Evolutionary conservation across 1,140 invertebrate species (phyloP).

Genomic region (Drosophila elegans): DNA sequence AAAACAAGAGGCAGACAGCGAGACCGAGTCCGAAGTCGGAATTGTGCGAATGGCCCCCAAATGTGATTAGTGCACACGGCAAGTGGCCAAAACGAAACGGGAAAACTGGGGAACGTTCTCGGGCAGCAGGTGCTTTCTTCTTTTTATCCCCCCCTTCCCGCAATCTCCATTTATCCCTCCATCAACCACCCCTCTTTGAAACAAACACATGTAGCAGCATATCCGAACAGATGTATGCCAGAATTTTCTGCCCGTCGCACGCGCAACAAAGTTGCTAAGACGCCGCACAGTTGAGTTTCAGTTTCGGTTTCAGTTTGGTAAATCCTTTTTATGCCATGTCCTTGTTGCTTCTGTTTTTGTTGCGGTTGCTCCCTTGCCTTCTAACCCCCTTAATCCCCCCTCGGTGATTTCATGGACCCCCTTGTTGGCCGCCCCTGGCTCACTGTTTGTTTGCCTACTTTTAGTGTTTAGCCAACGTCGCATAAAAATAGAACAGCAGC

Average conservation of each 20-base stretch:
- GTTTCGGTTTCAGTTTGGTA: slow-evolving; percentile 43
- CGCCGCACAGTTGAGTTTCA: slow-evolving; percentile 47
- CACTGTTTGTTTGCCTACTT: slow-evolving; percentile 69
- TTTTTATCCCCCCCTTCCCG: not conserved
- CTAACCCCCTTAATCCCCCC: not conserved
- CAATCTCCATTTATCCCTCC: slow-evolving; percentile 1
- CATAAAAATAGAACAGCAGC: slow-evolving; percentile 76
- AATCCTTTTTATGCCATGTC: slow-evolving; percentile 56
- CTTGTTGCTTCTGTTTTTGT: slow-evolving; percentile 46
- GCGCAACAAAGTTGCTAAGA: slow-evolving; percentile 57
- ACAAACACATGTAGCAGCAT: slow-evolving; percentile 42
- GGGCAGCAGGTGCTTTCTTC: slow-evolving; percentile 14
- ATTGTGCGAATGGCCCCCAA: slow-evolving; percentile 47
- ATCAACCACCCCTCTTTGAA: not conserved
- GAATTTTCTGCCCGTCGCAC: not conserved
- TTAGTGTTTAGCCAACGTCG: slow-evolving; percentile 76
- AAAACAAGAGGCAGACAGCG: slow-evolving; percentile 6
- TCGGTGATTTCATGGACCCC: not conserved
- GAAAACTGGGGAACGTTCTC: slow-evolving; percentile 4
- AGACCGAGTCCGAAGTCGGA: slow-evolving; percentile 21
- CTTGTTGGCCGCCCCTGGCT: slow-evolving; percentile 1
- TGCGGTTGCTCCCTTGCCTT: slow-evolving; percentile 15
- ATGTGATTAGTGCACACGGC: slow-evolving; percentile 54
- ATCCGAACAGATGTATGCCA: slow-evolving; percentile 35
- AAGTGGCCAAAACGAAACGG: slow-evolving; percentile 38